Conservation (phyloP, 2,113 vertebrate genomes). For the Microcebus tavaratra region DNA sequence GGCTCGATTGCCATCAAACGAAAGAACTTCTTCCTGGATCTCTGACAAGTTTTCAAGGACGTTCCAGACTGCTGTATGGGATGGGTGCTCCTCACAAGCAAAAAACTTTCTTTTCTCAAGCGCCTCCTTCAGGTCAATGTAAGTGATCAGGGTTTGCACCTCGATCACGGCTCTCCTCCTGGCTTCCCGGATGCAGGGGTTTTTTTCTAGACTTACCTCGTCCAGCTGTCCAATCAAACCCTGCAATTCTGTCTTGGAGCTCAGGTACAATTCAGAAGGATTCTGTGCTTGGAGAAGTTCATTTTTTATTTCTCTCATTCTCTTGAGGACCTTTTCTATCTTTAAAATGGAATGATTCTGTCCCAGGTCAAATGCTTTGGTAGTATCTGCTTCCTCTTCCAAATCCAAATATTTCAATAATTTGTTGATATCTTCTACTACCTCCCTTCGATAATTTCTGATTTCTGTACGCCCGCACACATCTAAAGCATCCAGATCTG, state of each 20-base stretch:
- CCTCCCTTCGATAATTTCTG: slow-evolving; percentile 95
- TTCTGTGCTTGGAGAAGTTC: slow-evolving; percentile 89
- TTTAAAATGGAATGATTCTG: slow-evolving; percentile 95
- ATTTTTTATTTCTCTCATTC: slow-evolving; percentile 88
- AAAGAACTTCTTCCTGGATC: slow-evolving; percentile 94
- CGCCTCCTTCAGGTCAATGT: slow-evolving; percentile 94
- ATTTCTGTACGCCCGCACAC: slow-evolving; percentile 92
- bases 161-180: slow-evolving; percentile 95
- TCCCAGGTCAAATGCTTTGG: slow-evolving; percentile 91
- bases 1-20: slow-evolving; percentile 93
- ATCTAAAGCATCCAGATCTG: slow-evolving; percentile 95
- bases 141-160: slow-evolving; percentile 93
- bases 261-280: slow-evolving; percentile 88
- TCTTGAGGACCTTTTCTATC: slow-evolving; percentile 93
- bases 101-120: slow-evolving; percentile 83
- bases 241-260: slow-evolving; percentile 93
- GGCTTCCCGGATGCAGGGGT: slow-evolving; percentile 97
- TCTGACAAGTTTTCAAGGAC: slow-evolving; percentile 92
- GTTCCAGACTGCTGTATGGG: slow-evolving; percentile 91
- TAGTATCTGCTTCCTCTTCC: slow-evolving; percentile 93
- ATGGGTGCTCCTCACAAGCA: slow-evolving; percentile 85
- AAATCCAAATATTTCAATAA: slow-evolving; percentile 94
- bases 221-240: slow-evolving; percentile 92
- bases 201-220: slow-evolving; percentile 93
- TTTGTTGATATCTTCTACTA: slow-evolving; percentile 96